Base-by-base conservation (phyloP, 2,797 vertebrate genomes). In the Cirrhinus mrigala region DNA sequence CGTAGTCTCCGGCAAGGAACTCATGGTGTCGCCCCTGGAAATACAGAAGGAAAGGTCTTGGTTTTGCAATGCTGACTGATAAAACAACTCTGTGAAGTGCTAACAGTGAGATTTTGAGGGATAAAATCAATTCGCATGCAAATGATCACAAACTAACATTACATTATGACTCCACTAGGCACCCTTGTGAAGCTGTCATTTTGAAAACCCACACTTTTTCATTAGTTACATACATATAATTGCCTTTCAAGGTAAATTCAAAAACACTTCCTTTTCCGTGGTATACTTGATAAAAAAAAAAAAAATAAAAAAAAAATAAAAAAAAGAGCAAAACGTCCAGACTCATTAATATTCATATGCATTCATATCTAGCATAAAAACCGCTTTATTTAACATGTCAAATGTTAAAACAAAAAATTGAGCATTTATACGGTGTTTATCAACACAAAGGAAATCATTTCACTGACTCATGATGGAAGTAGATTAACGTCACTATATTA, bases 21-120 rank as follows among this genome's bases (percentile, higher is more conserved):
- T 96, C 98, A 99, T 98, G 84, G 81, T 91, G 90, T 83, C 14
- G 5, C 83, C 92, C 90, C 92, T 94, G 60, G 40, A 48, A 86
- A 60, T n/a, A 20, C 37, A 82, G 1, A 29, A 46, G 3, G 56
- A 40, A 22, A 27, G n/a, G 0, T 22, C 14, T 40, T 50, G 48
- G 1, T 33, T 82, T 58, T 44, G 2, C 14, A 58, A 1, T 60
- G 11, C 60, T 29, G 4, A 33, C 8, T 40, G 46, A 56, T 40
- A 15, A 60, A 60, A 1, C 9, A 20, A 24, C 0, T 20, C 8
- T 7, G 69, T 8, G 8, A 24, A 52, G 18, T 44, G 54, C 16
- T 44, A 24, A 60, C 33, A 27, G 24, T 12, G 4, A 4, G 14
- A 77, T n/a, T 75, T 33, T 22, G 10, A 22, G 33, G 22, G 54